phyloP scores from a whole-genome alignment of 2,113 vertebrate genomes.

The Emberiza fucata region DNA sequence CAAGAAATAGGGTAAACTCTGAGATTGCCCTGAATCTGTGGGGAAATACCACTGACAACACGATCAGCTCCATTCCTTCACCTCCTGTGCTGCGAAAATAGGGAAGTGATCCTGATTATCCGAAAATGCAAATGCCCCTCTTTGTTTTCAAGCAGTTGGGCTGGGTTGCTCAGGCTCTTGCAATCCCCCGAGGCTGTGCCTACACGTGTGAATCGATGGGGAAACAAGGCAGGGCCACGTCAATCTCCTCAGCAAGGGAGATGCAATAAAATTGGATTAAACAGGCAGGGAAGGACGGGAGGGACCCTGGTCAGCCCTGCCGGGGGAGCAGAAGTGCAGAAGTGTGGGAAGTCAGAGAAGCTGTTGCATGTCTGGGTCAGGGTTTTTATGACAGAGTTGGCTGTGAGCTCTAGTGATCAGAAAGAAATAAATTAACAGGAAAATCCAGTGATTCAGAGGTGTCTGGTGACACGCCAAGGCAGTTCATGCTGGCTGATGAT shows the following conservation, averaged over 20 bases:
- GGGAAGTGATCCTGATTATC: not conserved
- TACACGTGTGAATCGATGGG: not conserved
- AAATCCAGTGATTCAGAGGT: slow-evolving; percentile 27
- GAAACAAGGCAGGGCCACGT: not conserved
- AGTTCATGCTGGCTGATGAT: not conserved
- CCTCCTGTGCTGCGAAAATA: not conserved
- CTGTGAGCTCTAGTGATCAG: slow-evolving; percentile 1
- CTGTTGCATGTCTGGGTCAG: not conserved
- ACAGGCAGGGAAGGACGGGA: not conserved
- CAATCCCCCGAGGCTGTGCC: not conserved
- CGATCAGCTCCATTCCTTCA: not conserved
- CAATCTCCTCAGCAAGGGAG: not conserved
- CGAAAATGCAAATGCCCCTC: not conserved
- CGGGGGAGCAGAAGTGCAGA: not conserved
- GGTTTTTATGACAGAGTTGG: not conserved
- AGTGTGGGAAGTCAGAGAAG: not conserved
- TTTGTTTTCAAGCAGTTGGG: not conserved
- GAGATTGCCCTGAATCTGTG: not conserved
- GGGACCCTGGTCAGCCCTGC: not conserved
- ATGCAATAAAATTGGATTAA: not conserved
- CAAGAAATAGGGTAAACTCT: not conserved
- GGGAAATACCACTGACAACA: not conserved
- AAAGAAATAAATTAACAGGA: slow-evolving; percentile 8
- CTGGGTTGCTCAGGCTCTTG: not conserved
- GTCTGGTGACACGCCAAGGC: not conserved